These are phyloP conservation scores for Drosophila sp. DNA, from an alignment of 1,140 invertebrate genomes.

Conservation along the genomic window DNA sequence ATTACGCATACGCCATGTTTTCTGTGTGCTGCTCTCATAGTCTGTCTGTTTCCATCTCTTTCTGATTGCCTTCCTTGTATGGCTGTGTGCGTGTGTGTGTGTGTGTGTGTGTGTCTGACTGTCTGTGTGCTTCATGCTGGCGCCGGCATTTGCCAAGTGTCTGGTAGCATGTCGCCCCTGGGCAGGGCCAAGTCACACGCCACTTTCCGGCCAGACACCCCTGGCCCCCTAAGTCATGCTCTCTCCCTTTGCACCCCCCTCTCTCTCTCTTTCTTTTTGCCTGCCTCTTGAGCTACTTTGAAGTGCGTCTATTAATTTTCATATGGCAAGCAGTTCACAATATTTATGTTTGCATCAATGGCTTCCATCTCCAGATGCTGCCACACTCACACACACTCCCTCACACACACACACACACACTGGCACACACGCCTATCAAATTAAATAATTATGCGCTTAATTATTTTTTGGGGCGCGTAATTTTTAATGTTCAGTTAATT, in stretches of 20 bases:
- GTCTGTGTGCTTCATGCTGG: slow-evolving; percentile 41
- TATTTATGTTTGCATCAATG: slow-evolving; percentile 37
- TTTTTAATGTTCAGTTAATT: slow-evolving; percentile 27
- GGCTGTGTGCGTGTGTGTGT: background rate
- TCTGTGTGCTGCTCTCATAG: background rate
- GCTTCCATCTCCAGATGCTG: background rate
- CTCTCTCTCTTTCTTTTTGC: background rate
- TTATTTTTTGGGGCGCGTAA: slow-evolving; percentile 46
- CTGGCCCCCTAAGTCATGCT: background rate
- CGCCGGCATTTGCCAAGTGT: slow-evolving; percentile 64
- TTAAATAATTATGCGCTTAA: slow-evolving; percentile 73
- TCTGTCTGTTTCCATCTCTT: slow-evolving; percentile 1
- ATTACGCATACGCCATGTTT: slow-evolving; percentile 63
- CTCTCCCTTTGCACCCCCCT: background rate
- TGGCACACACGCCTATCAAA: slow-evolving; percentile 39
- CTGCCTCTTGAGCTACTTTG: slow-evolving; percentile 33
- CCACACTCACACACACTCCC: background rate
- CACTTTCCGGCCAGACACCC: slow-evolving; percentile 30
- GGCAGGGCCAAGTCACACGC: slow-evolving; percentile 31
- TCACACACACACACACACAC: slow-evolving; percentile 5
- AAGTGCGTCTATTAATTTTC: slow-evolving; percentile 66
- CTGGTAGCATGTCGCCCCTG: slow-evolving; percentile 53
- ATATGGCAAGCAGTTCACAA: slow-evolving; percentile 58
- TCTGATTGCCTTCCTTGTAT: background rate
- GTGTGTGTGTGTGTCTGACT: slow-evolving; percentile 3